A percentile compares a stretch with the other conserved stretches of the same genome.
Evolutionary conservation across 2,797 vertebrate species (phyloP).

Genomic region (Poeciliopsis presidionis): DNA sequence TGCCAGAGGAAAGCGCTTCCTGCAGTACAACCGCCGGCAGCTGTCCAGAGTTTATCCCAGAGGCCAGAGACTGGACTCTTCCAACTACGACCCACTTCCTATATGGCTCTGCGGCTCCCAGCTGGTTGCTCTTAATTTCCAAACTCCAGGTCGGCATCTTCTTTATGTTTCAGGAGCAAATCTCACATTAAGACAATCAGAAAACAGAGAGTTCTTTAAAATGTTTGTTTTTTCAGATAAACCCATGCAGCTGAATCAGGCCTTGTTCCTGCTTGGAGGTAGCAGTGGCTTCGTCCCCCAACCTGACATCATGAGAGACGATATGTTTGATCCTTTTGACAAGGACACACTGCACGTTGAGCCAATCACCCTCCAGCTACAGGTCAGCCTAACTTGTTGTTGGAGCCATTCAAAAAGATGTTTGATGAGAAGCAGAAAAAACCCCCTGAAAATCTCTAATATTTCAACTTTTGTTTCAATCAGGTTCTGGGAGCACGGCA

Average conservation of each 20-base stretch:
- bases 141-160: conserved; percentile 89
- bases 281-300: conserved; percentile 92
- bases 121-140: conserved; percentile 96
- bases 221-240: conserved; percentile 82
- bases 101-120: conserved; percentile 99
- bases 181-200: neutral
- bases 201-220: neutral
- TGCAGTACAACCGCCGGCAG: conserved; percentile 84
- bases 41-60: conserved; percentile 85
- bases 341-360: conserved; percentile 88
- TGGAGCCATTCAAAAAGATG: neutral
- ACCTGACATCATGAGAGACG: conserved; percentile 90
- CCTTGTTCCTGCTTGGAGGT: conserved; percentile 91
- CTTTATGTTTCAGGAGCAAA: neutral
- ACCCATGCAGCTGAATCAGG: conserved; percentile 99
- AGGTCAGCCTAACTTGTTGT: conserved; percentile 76
- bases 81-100: conserved; percentile 96
- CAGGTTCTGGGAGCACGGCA: conserved; percentile 95
- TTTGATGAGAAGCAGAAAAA: neutral
- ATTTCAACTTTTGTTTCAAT: neutral
- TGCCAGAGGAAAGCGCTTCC: conserved; percentile 83
- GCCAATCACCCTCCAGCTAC: conserved; percentile 87
- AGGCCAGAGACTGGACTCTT: conserved; percentile 91
- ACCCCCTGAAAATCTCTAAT: neutral
- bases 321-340: conserved; percentile 93